Percentiles rank a stretch among this genome's conserved stretches.
phyloP scores from a whole-genome alignment of 2,797 vertebrate species.

The Peromyscus attwateri region DNA sequence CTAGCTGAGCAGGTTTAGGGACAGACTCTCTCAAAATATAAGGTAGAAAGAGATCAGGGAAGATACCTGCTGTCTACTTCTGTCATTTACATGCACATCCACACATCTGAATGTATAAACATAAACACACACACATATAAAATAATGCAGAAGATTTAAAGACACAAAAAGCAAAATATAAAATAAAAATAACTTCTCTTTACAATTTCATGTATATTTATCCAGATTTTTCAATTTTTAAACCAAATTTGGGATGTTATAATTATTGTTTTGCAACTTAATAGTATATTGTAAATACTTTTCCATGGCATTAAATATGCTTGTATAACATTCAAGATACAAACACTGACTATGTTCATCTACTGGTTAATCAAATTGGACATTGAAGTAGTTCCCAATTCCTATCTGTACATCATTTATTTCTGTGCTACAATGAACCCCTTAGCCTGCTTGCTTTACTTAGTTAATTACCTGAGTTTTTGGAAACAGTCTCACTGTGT shows the following conservation, averaged over 20 bases:
- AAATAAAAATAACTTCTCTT: constrained; percentile 56
- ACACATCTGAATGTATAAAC: not conserved
- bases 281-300: constrained; percentile 44
- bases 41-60: not conserved
- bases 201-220: constrained; percentile 10
- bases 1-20: not conserved
- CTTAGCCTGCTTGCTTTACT: not conserved
- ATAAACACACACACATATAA: not conserved
- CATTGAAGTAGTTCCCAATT: constrained; percentile 37
- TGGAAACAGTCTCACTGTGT: not conserved
- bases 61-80: not conserved
- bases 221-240: constrained; percentile 48
- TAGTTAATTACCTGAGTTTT: not conserved
- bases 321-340: constrained; percentile 53
- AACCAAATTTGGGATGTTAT: constrained; percentile 40
- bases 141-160: constrained; percentile 51
- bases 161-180: constrained; percentile 14
- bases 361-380: constrained; percentile 6
- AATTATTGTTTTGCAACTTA: constrained; percentile 62
- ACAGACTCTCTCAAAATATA: not conserved
- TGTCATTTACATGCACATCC: not conserved
- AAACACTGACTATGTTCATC: not conserved
- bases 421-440: constrained; percentile 7
- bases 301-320: constrained; percentile 25
- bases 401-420: constrained; percentile 43